Evolutionary conservation across 2,797 vertebrate genomes (phyloP), one percentile per base, ranked within the genome.

Genomic region (Alauda arvensis): DNA sequence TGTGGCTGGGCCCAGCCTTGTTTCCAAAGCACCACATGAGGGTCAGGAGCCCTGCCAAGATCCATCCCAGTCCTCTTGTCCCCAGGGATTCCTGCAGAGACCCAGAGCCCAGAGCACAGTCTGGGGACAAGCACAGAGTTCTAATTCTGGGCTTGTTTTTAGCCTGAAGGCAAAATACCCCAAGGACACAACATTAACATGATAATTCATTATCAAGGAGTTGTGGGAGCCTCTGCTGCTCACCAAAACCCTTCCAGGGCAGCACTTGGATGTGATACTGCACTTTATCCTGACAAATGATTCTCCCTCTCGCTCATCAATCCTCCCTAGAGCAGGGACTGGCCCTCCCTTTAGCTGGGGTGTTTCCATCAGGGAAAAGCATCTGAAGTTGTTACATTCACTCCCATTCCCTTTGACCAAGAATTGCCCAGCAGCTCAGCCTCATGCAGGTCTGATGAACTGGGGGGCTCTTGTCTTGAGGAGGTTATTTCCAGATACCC

Each of bases 1-100:
- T 92, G 94, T 43, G 90, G 89, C 62, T 0, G 0, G 90, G 82
- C 80, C 76, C 91, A 75, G 68, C 85, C 91, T 90, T 70, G 40
- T 63, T 90, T 82, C 69, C 31, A 63, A 77, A 95, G 80, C 67
- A 57, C 55, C 85, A 67, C n/a, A 75, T 18, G 61, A 92, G 53
- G 51, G 67, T 25, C 40, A 53, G 72, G 42, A 88, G 52, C 39
- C 21, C 60, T 83, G 93, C 91, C 94, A 89, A 77, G 51, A 37
- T 4, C 45, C 87, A 81, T 51, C 62, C 66, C 65, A 93, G 65
- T 34, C 25, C 37, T 10, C 74, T 77, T 57, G 71, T 69, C 56
- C 77, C 83, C 78, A 49, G 13, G 6, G 37, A 69, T 60, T 70
- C 69, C 81, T 81, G 49, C 66, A 81, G 53, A 1, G 59, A 66